A percentile compares a stretch with the other conserved stretches of the same genome.
These are phyloP conservation scores for Psilopogon haemacephalus DNA, from an alignment of 2,113 vertebrate species.

Conservation along the genomic window DNA sequence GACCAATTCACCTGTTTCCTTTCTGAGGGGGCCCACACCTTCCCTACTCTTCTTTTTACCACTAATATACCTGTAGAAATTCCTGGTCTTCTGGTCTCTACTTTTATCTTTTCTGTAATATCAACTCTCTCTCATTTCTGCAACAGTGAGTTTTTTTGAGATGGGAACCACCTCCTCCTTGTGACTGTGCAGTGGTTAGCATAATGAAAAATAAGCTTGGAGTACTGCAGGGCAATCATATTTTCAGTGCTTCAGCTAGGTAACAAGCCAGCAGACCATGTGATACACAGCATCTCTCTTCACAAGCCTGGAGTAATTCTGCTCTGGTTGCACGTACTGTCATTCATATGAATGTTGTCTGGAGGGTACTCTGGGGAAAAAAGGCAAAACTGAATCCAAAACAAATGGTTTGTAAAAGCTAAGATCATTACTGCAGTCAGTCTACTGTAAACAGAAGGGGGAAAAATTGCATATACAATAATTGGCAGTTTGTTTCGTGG, in stretches of 20 bases:
- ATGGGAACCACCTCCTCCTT: background rate
- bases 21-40: no score
- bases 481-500: conserved; percentile 25
- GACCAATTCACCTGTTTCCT: no score
- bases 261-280: background rate
- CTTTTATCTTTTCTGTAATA: background rate
- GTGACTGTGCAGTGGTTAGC: background rate
- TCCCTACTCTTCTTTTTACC: no score
- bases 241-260: background rate
- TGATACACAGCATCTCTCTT: background rate
- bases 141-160: background rate
- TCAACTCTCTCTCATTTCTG: background rate
- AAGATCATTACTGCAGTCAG: background rate
- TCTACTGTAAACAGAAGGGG: background rate
- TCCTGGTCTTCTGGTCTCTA: no score
- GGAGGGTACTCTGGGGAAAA: background rate
- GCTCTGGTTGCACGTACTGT: background rate
- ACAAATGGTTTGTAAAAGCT: background rate
- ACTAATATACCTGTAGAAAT: no score
- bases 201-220: background rate
- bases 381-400: background rate
- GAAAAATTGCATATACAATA: conserved; percentile 39
- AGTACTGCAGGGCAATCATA: background rate
- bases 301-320: background rate
- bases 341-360: background rate